Percentiles rank a stretch among this genome's conserved stretches.
Conservation (phyloP, 1,140 invertebrate genomes). For the Branchinecta lindahli region DNA sequence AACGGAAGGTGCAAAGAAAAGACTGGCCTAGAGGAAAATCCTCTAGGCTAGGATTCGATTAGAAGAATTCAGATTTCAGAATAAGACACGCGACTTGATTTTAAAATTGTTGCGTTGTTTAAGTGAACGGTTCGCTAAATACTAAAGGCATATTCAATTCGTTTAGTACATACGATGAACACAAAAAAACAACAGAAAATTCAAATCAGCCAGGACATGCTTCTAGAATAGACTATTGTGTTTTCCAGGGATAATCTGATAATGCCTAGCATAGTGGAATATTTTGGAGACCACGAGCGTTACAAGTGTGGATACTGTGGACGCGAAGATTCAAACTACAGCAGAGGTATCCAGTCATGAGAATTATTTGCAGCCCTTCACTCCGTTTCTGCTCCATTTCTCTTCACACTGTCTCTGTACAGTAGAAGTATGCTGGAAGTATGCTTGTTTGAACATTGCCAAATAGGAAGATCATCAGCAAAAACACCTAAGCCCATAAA, state of each 20-base stretch:
- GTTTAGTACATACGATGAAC: too few relatives aligned
- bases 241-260: background rate
- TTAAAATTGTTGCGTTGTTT: too few relatives aligned
- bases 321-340: background rate
- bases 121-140: too few relatives aligned
- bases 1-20: too few relatives aligned
- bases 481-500: background rate
- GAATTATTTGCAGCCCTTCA: background rate
- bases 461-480: background rate
- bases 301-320: background rate
- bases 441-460: background rate
- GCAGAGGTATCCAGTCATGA: slow-evolving; percentile 1
- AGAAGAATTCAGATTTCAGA: too few relatives aligned
- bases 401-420: background rate
- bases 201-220: too few relatives aligned
- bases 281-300: background rate
- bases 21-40: too few relatives aligned
- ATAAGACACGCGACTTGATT: too few relatives aligned
- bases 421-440: background rate
- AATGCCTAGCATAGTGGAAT: background rate
- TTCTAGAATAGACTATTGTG: too few relatives aligned
- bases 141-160: too few relatives aligned
- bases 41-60: too few relatives aligned
- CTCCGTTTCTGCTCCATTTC: background rate
- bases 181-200: too few relatives aligned